phyloP scores from a whole-genome alignment of 2,113 vertebrate species.

The Promerops cafer region DNA sequence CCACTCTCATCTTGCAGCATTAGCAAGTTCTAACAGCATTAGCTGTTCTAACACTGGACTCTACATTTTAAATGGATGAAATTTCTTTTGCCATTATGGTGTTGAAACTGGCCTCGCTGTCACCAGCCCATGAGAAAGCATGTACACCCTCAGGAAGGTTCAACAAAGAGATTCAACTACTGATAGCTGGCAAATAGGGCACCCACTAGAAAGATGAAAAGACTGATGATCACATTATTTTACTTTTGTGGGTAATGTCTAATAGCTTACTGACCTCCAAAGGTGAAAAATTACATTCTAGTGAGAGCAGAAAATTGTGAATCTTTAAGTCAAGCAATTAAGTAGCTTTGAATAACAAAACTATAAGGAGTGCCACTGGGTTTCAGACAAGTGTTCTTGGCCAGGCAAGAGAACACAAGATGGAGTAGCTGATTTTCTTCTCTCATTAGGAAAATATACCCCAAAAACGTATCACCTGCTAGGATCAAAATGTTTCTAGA shows the following conservation, averaged over 20 bases:
- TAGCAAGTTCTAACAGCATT: too few species aligned
- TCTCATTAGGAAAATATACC: conserved; percentile 3
- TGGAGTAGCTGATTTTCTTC: conserved; percentile 11
- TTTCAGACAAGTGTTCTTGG: neutral
- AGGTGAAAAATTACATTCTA: neutral
- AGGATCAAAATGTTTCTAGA: conserved; percentile 50
- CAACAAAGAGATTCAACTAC: neutral
- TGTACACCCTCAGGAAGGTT: neutral
- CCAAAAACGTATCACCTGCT: conserved; percentile 21
- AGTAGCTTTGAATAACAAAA: neutral
- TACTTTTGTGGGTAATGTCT: neutral
- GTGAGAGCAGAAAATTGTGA: neutral
- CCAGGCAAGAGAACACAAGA: neutral
- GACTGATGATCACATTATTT: neutral
- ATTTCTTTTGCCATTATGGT: neutral
- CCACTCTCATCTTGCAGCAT: neutral
- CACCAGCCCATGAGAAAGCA: neutral
- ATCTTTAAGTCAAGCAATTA: conserved; percentile 1
- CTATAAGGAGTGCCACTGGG: neutral
- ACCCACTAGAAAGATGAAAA: neutral
- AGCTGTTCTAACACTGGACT: neutral
- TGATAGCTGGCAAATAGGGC: neutral
- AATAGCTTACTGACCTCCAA: conserved; percentile 27
- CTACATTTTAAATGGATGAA: neutral
- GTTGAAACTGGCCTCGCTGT: neutral